These are phyloP conservation scores for Drosophila anceps DNA, from an alignment of 2,888 invertebrate genomes.

Conservation along the genomic window DNA sequence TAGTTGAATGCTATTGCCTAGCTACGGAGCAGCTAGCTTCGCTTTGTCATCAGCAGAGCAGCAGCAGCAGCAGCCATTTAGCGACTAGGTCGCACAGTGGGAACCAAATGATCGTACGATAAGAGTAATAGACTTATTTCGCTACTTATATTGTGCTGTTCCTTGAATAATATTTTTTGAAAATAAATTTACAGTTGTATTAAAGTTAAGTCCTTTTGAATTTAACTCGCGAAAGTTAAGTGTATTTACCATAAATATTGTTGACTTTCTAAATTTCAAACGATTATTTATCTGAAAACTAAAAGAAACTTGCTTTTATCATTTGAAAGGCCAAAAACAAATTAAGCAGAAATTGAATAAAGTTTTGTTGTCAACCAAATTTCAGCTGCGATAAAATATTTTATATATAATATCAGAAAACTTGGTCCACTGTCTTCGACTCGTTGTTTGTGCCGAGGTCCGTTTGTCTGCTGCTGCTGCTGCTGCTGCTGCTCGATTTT, in stretches of 20 bases:
- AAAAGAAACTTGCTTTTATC: background rate
- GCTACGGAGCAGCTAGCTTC: constrained; percentile 28
- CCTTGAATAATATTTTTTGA: background rate
- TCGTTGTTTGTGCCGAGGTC: constrained; percentile 49
- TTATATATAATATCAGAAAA: background rate
- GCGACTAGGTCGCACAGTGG: constrained; percentile 62
- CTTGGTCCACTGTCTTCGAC: constrained; percentile 11
- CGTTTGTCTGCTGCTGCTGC: constrained; percentile 48
- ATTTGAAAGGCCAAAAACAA: background rate
- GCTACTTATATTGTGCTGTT: too few relatives aligned
- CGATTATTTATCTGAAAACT: background rate
- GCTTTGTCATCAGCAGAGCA: constrained; percentile 60
- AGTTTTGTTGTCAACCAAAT: background rate
- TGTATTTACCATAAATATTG: background rate
- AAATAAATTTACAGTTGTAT: background rate
- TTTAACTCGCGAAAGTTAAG: background rate
- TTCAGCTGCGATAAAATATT: background rate
- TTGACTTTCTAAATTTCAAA: background rate
- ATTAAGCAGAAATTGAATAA: constrained; percentile 4
- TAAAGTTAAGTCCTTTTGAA: background rate
- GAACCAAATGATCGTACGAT: constrained; percentile 3
- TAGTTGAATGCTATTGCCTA: constrained; percentile 21
- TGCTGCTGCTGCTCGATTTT: constrained; percentile 69
- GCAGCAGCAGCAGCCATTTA: constrained; percentile 51
- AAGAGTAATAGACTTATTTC: background rate